These are phyloP conservation scores for Phataginus tetradactyla DNA, from an alignment of 2,797 vertebrate species.

Conservation along the genomic window DNA sequence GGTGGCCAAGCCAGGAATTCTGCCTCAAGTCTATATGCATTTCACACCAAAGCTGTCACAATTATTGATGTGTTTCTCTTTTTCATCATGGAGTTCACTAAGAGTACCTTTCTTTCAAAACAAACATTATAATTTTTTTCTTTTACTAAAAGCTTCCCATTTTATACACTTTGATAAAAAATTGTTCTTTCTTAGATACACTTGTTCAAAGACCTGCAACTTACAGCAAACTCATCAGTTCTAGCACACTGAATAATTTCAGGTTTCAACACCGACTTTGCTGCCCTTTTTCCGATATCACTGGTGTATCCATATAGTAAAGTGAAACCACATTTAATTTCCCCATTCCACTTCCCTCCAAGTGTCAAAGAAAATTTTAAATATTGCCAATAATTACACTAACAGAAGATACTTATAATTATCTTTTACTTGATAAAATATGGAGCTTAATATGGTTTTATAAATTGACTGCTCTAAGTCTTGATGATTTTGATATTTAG, in stretches of 20 bases:
- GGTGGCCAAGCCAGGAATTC: background rate
- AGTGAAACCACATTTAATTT: background rate
- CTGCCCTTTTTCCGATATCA: background rate
- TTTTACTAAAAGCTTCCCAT: background rate
- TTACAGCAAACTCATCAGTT: background rate
- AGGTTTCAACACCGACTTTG: background rate
- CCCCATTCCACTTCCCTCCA: background rate
- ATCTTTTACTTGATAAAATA: conserved; percentile 1
- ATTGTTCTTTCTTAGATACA: background rate
- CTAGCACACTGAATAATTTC: background rate
- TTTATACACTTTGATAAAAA: conserved; percentile 8
- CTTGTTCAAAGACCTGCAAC: conserved; percentile 7
- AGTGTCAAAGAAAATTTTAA: conserved; percentile 24
- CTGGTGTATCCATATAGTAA: background rate
- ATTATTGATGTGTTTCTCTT: background rate
- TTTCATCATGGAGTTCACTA: background rate
- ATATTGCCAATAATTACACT: background rate
- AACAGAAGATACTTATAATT: background rate
- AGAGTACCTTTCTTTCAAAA: background rate
- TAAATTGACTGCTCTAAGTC: background rate
- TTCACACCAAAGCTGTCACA: background rate
- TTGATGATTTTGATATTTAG: background rate
- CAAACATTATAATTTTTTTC: background rate
- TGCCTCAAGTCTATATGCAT: background rate
- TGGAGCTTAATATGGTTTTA: background rate